Evolutionary conservation across 1,140 invertebrate species (phyloP).

Genomic region (Aradophagus sp.): DNA sequence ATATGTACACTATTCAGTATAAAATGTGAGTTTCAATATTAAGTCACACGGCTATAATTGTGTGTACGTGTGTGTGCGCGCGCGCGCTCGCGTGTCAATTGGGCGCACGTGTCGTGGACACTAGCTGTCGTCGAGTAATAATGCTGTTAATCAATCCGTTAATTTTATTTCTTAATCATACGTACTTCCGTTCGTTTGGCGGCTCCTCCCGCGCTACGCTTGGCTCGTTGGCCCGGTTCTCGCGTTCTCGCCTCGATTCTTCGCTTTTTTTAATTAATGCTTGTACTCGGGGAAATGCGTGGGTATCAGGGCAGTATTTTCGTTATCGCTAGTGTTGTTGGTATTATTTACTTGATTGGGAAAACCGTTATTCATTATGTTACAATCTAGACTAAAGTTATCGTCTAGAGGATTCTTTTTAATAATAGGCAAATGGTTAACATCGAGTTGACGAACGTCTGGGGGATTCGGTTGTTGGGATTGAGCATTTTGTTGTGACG

Average conservation of each 20-base stretch:
- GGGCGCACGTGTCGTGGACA: slow-evolving; percentile 60
- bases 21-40: slow-evolving; percentile 73
- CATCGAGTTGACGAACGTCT: slow-evolving; percentile 69
- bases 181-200: no score
- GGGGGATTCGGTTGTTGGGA: slow-evolving; percentile 67
- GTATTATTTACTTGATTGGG: slow-evolving; percentile 69
- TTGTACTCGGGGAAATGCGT: slow-evolving; percentile 76
- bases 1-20: slow-evolving; percentile 75
- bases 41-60: slow-evolving; percentile 69
- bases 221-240: slow-evolving; percentile 15
- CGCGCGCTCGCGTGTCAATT: slow-evolving; percentile 33
- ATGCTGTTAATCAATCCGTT: slow-evolving; percentile 43
- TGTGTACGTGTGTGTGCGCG: no score
- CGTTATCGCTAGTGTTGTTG: slow-evolving; percentile 72
- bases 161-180: slow-evolving; percentile 36
- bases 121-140: slow-evolving; percentile 72
- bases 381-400: slow-evolving; percentile 74
- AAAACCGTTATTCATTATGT: slow-evolving; percentile 71
- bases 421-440: slow-evolving; percentile 72
- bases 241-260: no score
- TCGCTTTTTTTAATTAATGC: slow-evolving; percentile 71
- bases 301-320: slow-evolving; percentile 73
- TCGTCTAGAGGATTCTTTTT: slow-evolving; percentile 71
- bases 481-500: slow-evolving; percentile 68
- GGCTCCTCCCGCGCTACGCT: no score